Evolutionary conservation across 2,113 vertebrate species (phyloP), one percentile per base, ranked within the genome.

Genomic region (Grus americana): DNA sequence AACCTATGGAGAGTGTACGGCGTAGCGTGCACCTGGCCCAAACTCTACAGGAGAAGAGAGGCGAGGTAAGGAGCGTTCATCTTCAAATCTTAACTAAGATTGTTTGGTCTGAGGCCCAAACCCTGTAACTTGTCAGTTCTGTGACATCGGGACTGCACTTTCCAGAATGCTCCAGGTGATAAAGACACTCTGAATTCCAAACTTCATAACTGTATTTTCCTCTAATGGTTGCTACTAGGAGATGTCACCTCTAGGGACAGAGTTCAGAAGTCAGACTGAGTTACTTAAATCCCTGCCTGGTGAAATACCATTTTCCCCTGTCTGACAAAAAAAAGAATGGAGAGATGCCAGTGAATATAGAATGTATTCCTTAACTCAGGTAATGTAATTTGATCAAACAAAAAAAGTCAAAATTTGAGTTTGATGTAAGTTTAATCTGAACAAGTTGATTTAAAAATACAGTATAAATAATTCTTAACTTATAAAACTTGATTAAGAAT

Each of bases 381-480:
- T 58, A 42, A 70, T 71, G n/a, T 30, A 66, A 92, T 74, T 30
- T 26, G 12, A 91, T 74, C 46, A 83, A 88, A 74, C 32, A 94
- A 84, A 80, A 57, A 27, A 65, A 82, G 68, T 52, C 50, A 86
- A 75, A 67, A 10, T 40, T n/a, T 36, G 47, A 81, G 61, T 73
- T 88, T 81, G n/a, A 46, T 59, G 72, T 34, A 92, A 94, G 5
- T 98, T 98, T 98, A 98, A 97, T 98, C 95, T 96, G 81, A 98
- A 98, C 88, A 96, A 98, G 75, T 96, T 34, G 78, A 98, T 98
- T 98, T 97, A 93, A 97, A 97, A 98, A 97, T 97, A 98, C 95
- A 96, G 86, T 96, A 98, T 98, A 98, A 98, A 98, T 98, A 98
- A 98, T 98, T 96, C 93, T 96, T 97, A 97, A 98, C 97, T 97